These are phyloP conservation scores for Acanthornis magna DNA, from an alignment of 2,797 vertebrate genomes.

Conservation along the genomic window DNA sequence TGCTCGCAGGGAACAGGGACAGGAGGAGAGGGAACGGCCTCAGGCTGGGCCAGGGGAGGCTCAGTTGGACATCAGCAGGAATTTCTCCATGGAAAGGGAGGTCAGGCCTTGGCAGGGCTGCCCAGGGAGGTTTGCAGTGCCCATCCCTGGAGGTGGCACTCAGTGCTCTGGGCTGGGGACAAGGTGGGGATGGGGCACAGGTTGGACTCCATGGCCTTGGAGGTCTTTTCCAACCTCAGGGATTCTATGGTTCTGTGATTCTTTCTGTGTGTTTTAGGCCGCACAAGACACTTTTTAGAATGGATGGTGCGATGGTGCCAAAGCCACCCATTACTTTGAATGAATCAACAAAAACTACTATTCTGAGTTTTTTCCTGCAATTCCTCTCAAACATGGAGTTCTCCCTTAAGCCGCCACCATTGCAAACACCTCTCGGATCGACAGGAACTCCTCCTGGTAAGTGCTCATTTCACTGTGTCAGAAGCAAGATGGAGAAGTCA, in stretches of 20 bases:
- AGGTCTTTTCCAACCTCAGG: not conserved
- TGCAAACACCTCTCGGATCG: no score
- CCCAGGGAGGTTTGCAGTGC: not conserved
- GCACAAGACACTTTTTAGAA: accelerated
- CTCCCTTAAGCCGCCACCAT: accelerated
- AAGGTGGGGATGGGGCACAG: not conserved
- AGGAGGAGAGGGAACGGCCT: not conserved
- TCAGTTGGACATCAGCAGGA: not conserved
- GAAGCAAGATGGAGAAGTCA: not conserved
- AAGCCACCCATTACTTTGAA: not conserved
- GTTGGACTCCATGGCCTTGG: accelerated
- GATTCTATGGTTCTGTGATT: not conserved
- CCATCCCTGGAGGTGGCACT: not conserved
- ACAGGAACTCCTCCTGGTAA: not conserved
- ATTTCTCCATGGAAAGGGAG: not conserved
- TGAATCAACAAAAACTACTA: accelerated
- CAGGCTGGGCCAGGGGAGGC: not conserved
- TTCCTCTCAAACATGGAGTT: not conserved
- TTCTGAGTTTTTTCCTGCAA: not conserved
- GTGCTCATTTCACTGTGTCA: not conserved
- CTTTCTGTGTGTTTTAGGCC: not conserved
- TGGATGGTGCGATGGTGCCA: not conserved
- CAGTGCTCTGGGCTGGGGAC: not conserved
- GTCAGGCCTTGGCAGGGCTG: not conserved
- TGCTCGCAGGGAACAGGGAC: not conserved